Base-by-base conservation (phyloP, 2,797 vertebrate genomes). In the Gila robusta region DNA sequence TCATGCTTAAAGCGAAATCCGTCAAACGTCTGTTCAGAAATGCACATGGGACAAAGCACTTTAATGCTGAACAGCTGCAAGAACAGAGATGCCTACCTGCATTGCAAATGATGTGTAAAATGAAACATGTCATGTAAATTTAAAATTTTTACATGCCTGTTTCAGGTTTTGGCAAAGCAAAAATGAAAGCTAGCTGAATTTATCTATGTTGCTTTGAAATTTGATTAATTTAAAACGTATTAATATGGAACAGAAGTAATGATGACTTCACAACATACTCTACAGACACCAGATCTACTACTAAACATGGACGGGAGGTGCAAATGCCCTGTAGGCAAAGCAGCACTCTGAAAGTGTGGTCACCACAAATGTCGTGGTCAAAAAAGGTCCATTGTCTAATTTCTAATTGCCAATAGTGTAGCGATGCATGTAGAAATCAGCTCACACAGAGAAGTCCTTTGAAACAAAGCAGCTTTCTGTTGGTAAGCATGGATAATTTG, bases 51-150 rank as follows among this genome's bases (percentile, higher is more conserved):
- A 81, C 49, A 82, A 82, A 79, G 44, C 71, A 7, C 32, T 62
- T 56, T 47, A 79, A 81, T 56, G 78, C 14, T 32, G 69, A 86
- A 85, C 49, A 76, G 74, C 85, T 87, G 85, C 23, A 83, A 80
- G 71, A 79, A 77, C 69, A 79, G 37, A 19, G 77, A 83, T 73
- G 64, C 72, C 78, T 83, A 84, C 84, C 84, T 81, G 81, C 81
- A 88, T 83, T 79, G 71, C 72, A 87, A 85, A 85, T 81, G 54
- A 87, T 72, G 66, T 54, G 70, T 37, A 81, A 71, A 85, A 87
- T 56, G 6, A 69, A 81, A 85, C 74, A 72, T 28, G 54, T 52
- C 64, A 49, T 66, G 79, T 81, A 81, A 81, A 81, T 37, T 28
- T 69, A 81, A 37, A 81, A 69, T 70, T 71, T 77, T 73, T 71